Evolutionary conservation across 2,113 vertebrate genomes (phyloP).

Genomic region (Myotis yumanensis): DNA sequence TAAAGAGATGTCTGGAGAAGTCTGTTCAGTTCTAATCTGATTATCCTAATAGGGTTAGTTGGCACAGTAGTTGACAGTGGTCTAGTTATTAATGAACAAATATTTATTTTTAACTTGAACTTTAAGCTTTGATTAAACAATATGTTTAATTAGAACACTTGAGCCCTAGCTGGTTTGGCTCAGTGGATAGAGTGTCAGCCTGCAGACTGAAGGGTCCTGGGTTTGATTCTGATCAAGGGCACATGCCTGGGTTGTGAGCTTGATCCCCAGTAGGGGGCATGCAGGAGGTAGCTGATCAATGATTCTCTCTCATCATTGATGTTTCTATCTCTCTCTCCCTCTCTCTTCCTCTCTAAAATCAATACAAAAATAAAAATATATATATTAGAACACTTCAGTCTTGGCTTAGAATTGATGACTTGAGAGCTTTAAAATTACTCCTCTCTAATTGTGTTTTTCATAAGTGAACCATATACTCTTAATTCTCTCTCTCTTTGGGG

Average conservation of each 20-base stretch:
- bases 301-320: too few species aligned
- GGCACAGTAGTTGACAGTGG: slow-evolving; percentile 61
- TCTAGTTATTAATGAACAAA: slow-evolving; percentile 77
- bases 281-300: too few species aligned
- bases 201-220: too few species aligned
- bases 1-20: slow-evolving; percentile 33
- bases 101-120: slow-evolving; percentile 73
- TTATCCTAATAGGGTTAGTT: slow-evolving; percentile 78
- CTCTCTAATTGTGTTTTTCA: neutral
- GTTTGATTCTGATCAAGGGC: too few species aligned
- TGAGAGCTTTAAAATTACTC: neutral
- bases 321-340: too few species aligned
- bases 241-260: too few species aligned
- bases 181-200: too few species aligned
- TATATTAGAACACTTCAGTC: neutral
- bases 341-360: too few species aligned
- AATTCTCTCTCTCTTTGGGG: neutral
- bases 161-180: neutral
- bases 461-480: neutral
- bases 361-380: slow-evolving; percentile 40
- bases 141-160: slow-evolving; percentile 54
- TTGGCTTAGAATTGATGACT: slow-evolving; percentile 8
- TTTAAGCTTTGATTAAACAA: slow-evolving; percentile 59
- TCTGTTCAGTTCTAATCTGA: slow-evolving; percentile 79
- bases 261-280: too few species aligned